Conservation (phyloP, 37 sponge, comb jelly and placozoan species). For the Sycon ciliatum region DNA sequence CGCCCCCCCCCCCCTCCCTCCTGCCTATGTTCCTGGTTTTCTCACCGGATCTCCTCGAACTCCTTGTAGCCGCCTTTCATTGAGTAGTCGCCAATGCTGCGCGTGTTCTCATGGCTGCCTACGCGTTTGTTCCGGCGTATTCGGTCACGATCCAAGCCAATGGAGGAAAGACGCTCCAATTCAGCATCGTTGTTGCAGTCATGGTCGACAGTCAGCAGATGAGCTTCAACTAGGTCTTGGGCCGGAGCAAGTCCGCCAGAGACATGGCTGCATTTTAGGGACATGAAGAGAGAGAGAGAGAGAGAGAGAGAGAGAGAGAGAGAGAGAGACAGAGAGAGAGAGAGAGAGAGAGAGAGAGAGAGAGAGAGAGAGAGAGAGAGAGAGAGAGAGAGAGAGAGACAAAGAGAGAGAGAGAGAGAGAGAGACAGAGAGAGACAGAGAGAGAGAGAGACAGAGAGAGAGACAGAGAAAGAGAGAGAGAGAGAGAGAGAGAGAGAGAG, state of each 20-base stretch:
- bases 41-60: slow-evolving; percentile 25
- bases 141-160: slow-evolving; percentile 25
- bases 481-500: too few relatives aligned
- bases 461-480: too few relatives aligned
- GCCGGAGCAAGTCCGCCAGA: too few relatives aligned
- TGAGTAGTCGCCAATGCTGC: slow-evolving; percentile 34
- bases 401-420: too few relatives aligned
- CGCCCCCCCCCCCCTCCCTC: too few relatives aligned
- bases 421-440: too few relatives aligned
- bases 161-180: slow-evolving; percentile 6
- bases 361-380: slow-evolving; percentile 33
- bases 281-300: slow-evolving; percentile 12
- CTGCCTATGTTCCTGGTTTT: too few relatives aligned
- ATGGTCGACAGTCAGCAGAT: slow-evolving; percentile 35
- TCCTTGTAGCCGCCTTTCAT: slow-evolving; percentile 46
- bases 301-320: slow-evolving; percentile 21
- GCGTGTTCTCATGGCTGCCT: slow-evolving; percentile 32
- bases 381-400: slow-evolving; percentile 33
- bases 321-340: slow-evolving; percentile 32
- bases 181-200: slow-evolving; percentile 31
- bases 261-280: too few relatives aligned
- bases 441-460: too few relatives aligned
- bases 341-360: slow-evolving; percentile 33
- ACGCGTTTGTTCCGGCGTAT: slow-evolving; percentile 11
- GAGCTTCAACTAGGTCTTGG: not conserved